These are phyloP conservation scores for Butorides virescens DNA, from an alignment of 2,113 vertebrate genomes.

Conservation along the genomic window DNA sequence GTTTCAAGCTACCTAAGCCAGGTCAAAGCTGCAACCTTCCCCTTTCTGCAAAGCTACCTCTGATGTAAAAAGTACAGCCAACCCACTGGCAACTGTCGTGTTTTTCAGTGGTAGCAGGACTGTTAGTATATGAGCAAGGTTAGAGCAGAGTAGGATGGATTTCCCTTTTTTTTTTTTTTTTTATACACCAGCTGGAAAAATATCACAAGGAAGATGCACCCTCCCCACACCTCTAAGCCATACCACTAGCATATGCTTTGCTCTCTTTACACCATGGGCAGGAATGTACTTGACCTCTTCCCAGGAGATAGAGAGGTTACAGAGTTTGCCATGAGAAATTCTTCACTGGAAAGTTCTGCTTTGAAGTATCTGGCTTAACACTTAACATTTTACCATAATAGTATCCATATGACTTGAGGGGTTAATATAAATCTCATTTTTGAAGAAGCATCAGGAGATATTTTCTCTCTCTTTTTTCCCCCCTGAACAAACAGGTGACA, in stretches of 20 bases:
- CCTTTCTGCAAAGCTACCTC: neutral
- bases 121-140: neutral
- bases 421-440: neutral
- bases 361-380: neutral
- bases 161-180: neutral
- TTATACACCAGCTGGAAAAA: neutral
- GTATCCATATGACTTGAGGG: neutral
- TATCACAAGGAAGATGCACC: neutral
- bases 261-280: neutral
- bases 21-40: neutral
- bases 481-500: neutral
- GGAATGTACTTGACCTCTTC: slow-evolving; percentile 2
- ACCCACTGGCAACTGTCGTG: neutral
- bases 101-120: neutral
- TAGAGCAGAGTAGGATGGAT: neutral
- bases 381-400: neutral
- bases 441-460: neutral
- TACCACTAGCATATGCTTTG: neutral
- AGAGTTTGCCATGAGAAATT: neutral
- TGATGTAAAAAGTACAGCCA: neutral
- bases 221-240: neutral
- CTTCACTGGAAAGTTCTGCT: neutral
- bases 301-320: neutral
- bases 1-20: neutral
- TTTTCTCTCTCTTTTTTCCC: neutral